Percentiles rank a stretch among this genome's conserved stretches.
These are phyloP conservation scores for Sclerodermus sp. DNA, from an alignment of 2,888 invertebrate species.

Conservation along the genomic window DNA sequence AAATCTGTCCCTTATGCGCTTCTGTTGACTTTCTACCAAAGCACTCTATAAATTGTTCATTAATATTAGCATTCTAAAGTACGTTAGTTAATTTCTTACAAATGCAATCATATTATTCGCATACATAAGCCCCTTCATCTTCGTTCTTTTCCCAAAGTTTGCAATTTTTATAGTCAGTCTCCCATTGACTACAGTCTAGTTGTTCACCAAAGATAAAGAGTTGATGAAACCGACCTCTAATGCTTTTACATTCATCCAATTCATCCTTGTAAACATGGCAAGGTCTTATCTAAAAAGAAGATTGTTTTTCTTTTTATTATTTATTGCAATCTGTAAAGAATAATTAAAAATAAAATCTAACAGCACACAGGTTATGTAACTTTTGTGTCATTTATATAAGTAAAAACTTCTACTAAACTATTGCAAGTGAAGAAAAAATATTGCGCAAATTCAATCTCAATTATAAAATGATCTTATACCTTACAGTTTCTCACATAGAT, in stretches of 20 bases:
- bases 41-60: slow-evolving; percentile 58
- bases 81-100: neutral
- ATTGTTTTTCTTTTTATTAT: neutral
- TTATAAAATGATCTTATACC: no score
- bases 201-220: slow-evolving; percentile 78
- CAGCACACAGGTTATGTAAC: no score
- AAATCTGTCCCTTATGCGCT: slow-evolving; percentile 66
- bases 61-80: neutral
- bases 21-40: slow-evolving; percentile 73
- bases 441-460: no score
- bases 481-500: no score
- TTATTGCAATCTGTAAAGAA: no score
- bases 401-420: no score
- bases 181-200: slow-evolving; percentile 78
- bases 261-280: slow-evolving; percentile 82
- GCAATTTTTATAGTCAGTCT: slow-evolving; percentile 76
- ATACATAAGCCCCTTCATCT: slow-evolving; percentile 71
- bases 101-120: slow-evolving; percentile 26
- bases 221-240: slow-evolving; percentile 80
- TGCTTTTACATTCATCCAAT: slow-evolving; percentile 76
- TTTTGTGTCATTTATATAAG: no score
- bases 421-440: no score
- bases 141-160: slow-evolving; percentile 66
- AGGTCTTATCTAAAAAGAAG: slow-evolving; percentile 68
- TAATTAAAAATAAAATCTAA: no score